Percentiles rank a stretch among this genome's conserved stretches.
These are phyloP conservation scores for Palythoa grandis DNA, from an alignment of 92 coral and sea anemone species.

Conservation along the genomic window DNA sequence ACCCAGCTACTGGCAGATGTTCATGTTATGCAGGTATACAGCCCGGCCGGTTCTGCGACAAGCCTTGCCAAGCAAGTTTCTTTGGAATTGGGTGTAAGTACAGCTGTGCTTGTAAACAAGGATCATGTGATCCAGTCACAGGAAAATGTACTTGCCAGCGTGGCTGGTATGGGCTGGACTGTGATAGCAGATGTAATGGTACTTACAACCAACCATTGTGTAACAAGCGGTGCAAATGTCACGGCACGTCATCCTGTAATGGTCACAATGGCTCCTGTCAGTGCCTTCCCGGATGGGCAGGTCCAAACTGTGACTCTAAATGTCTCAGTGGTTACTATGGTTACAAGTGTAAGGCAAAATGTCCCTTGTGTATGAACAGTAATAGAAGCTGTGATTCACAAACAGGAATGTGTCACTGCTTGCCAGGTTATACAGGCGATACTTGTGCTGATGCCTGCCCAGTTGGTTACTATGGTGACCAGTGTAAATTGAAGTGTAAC, in stretches of 20 bases:
- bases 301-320: conserved; percentile 53
- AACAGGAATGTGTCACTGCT: conserved; percentile 67
- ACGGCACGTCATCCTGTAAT: conserved; percentile 58
- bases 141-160: not conserved
- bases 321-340: conserved; percentile 65
- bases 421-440: conserved; percentile 73
- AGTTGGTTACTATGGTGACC: conserved; percentile 68
- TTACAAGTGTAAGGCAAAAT: conserved; percentile 55
- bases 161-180: conserved; percentile 25
- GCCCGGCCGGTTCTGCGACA: conserved; percentile 68
- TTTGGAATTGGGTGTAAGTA: conserved; percentile 50
- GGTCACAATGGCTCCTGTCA: conserved; percentile 68
- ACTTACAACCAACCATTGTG: conserved; percentile 60
- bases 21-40: conserved; percentile 73
- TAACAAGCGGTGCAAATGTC: conserved; percentile 57
- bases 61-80: conserved; percentile 60
- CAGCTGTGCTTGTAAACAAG: conserved; percentile 32
- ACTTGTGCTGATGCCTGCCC: conserved; percentile 76
- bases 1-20: conserved; percentile 77
- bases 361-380: conserved; percentile 69
- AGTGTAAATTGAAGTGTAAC: conserved; percentile 57
- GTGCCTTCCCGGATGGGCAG: conserved; percentile 76
- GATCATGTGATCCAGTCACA: conserved; percentile 14
- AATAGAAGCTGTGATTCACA: conserved; percentile 61
- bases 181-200: conserved; percentile 54